phyloP scores from a whole-genome alignment of 2,113 vertebrate genomes.

The Microtus oregoni region DNA sequence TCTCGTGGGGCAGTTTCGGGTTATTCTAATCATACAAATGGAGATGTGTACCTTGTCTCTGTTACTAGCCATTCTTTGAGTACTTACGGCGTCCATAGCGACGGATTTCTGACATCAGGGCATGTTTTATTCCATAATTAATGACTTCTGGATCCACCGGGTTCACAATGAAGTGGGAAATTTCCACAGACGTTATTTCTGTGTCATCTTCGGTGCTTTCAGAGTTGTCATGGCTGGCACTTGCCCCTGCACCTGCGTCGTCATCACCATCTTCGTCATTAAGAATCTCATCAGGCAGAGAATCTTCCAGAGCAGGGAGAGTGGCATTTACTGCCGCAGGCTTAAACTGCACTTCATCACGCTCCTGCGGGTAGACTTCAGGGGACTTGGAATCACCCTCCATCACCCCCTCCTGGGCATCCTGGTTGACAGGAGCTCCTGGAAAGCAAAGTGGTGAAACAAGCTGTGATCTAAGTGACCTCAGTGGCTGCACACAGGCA shows the following conservation, averaged over 20 bases:
- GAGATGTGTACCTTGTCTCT: not conserved
- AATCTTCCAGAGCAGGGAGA: conserved; percentile 79
- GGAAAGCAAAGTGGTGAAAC: conserved; percentile 59
- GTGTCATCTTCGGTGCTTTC: conserved; percentile 75
- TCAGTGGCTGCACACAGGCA: not conserved
- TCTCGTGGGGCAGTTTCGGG: not conserved
- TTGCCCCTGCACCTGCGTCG: conserved; percentile 70
- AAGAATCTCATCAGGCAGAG: not conserved
- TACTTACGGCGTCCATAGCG: conserved; percentile 95
- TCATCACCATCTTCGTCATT: conserved; percentile 81
- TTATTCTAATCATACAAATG: not conserved
- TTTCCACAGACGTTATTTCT: conserved; percentile 60
- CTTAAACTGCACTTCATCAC: not conserved
- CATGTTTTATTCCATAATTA: conserved; percentile 91
- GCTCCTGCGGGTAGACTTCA: conserved; percentile 76
- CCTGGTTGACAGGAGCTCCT: conserved; percentile 84
- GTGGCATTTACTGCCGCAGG: conserved; percentile 71
- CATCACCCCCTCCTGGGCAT: conserved; percentile 89
- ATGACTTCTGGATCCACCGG: conserved; percentile 83
- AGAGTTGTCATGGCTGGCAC: conserved; percentile 79
- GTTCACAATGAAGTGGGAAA: conserved; percentile 63
- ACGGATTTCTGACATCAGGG: conserved; percentile 93
- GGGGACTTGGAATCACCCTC: conserved; percentile 79
- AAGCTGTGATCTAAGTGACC: not conserved
- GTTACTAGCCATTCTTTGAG: not conserved